Percentiles rank a stretch among this genome's conserved stretches.
These are phyloP conservation scores for Taeniopygia guttata DNA, from an alignment of 2,797 vertebrate species.

Conservation along the genomic window DNA sequence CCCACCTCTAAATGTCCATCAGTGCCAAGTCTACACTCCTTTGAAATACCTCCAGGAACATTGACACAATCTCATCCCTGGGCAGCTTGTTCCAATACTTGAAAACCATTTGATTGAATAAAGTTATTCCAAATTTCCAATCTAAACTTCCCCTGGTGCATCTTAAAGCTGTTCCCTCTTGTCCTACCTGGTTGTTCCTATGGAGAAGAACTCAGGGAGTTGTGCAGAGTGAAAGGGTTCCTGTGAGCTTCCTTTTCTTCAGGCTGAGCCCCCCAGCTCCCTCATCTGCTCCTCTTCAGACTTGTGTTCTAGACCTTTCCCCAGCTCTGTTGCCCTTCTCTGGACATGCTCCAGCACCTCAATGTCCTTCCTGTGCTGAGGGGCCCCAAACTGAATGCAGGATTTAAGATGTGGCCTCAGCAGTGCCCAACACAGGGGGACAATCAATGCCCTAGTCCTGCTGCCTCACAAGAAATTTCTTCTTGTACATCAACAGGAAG, in stretches of 20 bases:
- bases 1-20: background rate
- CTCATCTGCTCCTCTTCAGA: background rate
- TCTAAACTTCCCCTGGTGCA: background rate
- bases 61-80: background rate
- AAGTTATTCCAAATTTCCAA: background rate
- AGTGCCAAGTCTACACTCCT: accelerated
- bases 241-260: background rate
- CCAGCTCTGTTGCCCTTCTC: background rate
- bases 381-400: accelerated
- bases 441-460: accelerated
- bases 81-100: background rate
- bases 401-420: accelerated
- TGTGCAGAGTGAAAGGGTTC: accelerated
- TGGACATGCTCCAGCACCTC: accelerated
- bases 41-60: background rate
- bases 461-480: background rate
- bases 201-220: background rate
- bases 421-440: background rate
- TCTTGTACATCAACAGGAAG: background rate
- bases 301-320: background rate
- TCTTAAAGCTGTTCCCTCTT: background rate
- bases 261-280: background rate
- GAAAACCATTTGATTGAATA: background rate
- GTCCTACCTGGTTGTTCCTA: background rate
- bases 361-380: accelerated